Percentiles rank a stretch among this genome's conserved stretches.
Evolutionary conservation across 2,113 vertebrate genomes (phyloP).

Genomic region (Mobula hypostoma): DNA sequence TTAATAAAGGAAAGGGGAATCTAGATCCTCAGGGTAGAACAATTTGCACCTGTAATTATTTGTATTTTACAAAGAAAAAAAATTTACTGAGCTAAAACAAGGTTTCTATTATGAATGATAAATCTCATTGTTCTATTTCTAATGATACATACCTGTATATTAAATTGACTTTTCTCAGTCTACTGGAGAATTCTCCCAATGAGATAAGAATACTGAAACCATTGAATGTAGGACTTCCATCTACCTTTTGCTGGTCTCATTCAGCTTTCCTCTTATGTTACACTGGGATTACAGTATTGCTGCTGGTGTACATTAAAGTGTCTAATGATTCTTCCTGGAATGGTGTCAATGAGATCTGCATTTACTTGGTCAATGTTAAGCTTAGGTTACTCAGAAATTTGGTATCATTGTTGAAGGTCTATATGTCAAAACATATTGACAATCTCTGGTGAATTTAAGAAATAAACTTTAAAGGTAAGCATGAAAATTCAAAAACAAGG

Average conservation of each 20-base stretch:
- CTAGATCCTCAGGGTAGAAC: neutral
- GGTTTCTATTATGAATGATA: neutral
- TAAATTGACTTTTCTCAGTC: neutral
- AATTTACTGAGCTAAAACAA: neutral
- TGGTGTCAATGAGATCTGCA: neutral
- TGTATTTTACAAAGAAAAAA: neutral
- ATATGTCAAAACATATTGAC: neutral
- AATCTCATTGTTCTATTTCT: neutral
- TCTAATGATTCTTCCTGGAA: neutral
- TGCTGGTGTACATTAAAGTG: neutral
- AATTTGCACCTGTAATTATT: neutral
- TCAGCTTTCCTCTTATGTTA: neutral
- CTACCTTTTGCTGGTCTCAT: neutral
- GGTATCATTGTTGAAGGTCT: neutral
- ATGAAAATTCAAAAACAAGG: neutral
- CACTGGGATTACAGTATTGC: neutral
- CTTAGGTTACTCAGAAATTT: neutral
- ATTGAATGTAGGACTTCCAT: neutral
- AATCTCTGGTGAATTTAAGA: neutral
- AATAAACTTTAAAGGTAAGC: neutral
- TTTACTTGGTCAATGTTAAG: neutral
- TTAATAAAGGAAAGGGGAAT: neutral
- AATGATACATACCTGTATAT: neutral
- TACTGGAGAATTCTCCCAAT: neutral
- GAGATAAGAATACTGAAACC: neutral